Conservation (phyloP, 2,113 vertebrate species). For the Phrynocephalus versicolor region DNA sequence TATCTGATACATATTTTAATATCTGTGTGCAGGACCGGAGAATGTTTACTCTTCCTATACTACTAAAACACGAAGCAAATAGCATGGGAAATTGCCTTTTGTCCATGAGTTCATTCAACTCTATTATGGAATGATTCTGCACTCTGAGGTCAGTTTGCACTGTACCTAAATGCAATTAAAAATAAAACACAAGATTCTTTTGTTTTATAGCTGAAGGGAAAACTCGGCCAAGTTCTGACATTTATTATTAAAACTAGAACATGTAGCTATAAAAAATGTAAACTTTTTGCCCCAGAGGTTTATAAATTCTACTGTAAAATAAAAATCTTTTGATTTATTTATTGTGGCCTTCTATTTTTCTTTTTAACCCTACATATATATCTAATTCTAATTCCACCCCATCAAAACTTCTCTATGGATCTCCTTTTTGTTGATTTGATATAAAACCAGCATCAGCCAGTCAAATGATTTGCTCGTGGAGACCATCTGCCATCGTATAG, state of each 20-base stretch:
- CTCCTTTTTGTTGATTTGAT: background rate
- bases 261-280: constrained; percentile 12
- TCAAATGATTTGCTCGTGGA: background rate
- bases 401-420: background rate
- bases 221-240: constrained; percentile 20
- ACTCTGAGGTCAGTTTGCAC: constrained; percentile 22
- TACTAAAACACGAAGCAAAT: background rate
- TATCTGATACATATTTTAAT: background rate
- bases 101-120: background rate
- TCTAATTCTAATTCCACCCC: too few species aligned
- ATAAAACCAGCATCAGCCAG: background rate
- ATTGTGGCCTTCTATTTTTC: background rate
- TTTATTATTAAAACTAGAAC: constrained; percentile 19
- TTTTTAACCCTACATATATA: background rate
- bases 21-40: background rate
- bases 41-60: background rate
- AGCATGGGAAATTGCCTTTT: background rate
- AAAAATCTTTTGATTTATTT: constrained; percentile 2
- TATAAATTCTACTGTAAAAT: constrained; percentile 9
- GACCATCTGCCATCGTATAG: background rate
- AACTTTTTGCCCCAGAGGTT: constrained; percentile 1
- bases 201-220: background rate
- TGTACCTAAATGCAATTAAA: constrained; percentile 13
- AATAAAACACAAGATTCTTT: constrained; percentile 4
- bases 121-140: constrained; percentile 32